A percentile compares a stretch with the other conserved stretches of the same genome.
These are phyloP conservation scores for Hemistola chrysoprasaria DNA, from an alignment of 2,888 invertebrate species.

Conservation along the genomic window DNA sequence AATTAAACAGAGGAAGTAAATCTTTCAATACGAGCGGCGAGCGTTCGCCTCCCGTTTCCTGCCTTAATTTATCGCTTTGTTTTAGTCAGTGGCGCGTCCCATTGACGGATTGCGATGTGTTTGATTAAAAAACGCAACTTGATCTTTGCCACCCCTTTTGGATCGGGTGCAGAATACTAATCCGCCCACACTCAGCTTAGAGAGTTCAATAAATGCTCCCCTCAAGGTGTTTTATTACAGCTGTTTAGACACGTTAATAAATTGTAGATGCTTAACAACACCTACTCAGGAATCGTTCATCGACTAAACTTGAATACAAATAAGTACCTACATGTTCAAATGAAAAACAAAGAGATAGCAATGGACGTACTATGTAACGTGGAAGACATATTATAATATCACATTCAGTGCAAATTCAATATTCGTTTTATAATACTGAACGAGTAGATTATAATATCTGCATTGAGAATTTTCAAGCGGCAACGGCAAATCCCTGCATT, in stretches of 20 bases:
- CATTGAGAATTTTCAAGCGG: constrained; percentile 36
- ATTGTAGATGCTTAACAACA: constrained; percentile 23
- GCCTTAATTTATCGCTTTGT: constrained; percentile 81
- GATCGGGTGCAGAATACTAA: constrained; percentile 47
- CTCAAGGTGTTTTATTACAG: constrained; percentile 34
- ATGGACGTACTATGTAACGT: neutral
- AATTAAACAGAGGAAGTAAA: constrained; percentile 83
- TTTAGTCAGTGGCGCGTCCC: constrained; percentile 75
- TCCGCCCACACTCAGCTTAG: constrained; percentile 34
- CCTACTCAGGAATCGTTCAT: constrained; percentile 14
- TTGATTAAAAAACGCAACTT: constrained; percentile 77
- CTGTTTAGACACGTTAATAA: constrained; percentile 27
- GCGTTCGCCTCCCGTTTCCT: constrained; percentile 75
- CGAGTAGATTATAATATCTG: constrained; percentile 49
- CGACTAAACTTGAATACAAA: constrained; percentile 12
- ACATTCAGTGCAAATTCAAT: constrained; percentile 6
- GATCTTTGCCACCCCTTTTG: constrained; percentile 62
- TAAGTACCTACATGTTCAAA: too few species aligned
- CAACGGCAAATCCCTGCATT: constrained; percentile 39
- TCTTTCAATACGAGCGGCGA: constrained; percentile 79
- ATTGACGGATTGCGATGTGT: constrained; percentile 78
- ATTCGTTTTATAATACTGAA: constrained; percentile 20
- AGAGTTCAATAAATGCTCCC: constrained; percentile 38
- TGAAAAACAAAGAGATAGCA: too few species aligned
- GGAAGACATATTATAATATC: constrained; percentile 4